Percentiles rank a stretch among this genome's conserved stretches.
These are phyloP conservation scores for Telenomus remus DNA, from an alignment of 1,140 invertebrate species.

Conservation along the genomic window DNA sequence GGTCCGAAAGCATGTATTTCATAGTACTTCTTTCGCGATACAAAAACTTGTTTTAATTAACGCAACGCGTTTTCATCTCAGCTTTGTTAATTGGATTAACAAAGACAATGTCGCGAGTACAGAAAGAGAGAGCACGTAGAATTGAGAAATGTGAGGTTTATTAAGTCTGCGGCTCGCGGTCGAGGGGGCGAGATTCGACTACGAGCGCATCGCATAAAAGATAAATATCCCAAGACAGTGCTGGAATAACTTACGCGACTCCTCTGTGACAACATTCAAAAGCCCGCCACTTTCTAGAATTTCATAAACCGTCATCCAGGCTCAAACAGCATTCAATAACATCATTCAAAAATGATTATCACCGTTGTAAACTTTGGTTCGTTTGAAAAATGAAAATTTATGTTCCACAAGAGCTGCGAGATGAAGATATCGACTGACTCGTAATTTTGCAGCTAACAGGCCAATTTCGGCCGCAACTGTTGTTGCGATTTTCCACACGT, in stretches of 20 bases:
- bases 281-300: slow-evolving; percentile 15
- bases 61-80: slow-evolving; percentile 41
- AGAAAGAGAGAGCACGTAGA: slow-evolving; percentile 51
- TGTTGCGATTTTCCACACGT: slow-evolving; percentile 25
- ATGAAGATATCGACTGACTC: slow-evolving; percentile 73
- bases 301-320: slow-evolving; percentile 11
- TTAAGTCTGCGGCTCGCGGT: slow-evolving; percentile 64
- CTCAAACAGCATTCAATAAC: too few relatives aligned
- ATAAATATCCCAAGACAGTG: slow-evolving; percentile 62
- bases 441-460: slow-evolving; percentile 69
- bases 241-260: slow-evolving; percentile 58
- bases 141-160: slow-evolving; percentile 61
- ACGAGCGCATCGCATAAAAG: slow-evolving; percentile 31
- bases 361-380: too few relatives aligned
- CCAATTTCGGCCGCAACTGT: slow-evolving; percentile 62
- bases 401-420: not conserved
- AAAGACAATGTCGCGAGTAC: slow-evolving; percentile 35
- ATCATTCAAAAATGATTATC: too few relatives aligned
- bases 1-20: too few relatives aligned
- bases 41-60: slow-evolving; percentile 20
- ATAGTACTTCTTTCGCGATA: slow-evolving; percentile 11
- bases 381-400: not conserved
- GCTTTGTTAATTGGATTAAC: slow-evolving; percentile 47
- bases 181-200: slow-evolving; percentile 51
- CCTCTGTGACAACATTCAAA: slow-evolving; percentile 2